Evolutionary conservation across 2,888 invertebrate genomes (phyloP).

Genomic region (Drosophila crucigera): DNA sequence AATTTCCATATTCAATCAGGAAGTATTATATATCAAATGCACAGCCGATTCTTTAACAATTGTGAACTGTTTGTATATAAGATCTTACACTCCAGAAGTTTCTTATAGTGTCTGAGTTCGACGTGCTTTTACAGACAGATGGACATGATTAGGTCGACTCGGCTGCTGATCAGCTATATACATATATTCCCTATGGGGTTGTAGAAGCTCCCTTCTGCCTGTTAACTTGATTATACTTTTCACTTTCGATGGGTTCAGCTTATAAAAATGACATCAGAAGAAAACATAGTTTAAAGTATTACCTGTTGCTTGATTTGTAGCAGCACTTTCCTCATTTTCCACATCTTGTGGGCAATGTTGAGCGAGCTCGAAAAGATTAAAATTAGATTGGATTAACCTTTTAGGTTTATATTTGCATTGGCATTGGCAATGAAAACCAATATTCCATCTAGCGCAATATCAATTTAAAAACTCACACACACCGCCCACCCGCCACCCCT

Average conservation of each 20-base stretch:
- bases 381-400: background rate
- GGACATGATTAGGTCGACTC: background rate
- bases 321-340: background rate
- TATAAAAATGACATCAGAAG: too few relatives aligned
- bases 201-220: too few relatives aligned
- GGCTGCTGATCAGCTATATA: too few relatives aligned
- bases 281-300: background rate
- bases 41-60: too few relatives aligned
- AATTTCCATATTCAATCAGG: too few relatives aligned
- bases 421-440: background rate
- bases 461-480: slow-evolving; percentile 29
- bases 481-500: accelerated
- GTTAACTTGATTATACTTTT: background rate
- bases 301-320: background rate
- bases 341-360: background rate
- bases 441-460: slow-evolving; percentile 12
- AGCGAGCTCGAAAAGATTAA: background rate
- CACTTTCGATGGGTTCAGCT: background rate
- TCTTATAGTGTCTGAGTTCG: too few relatives aligned
- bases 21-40: too few relatives aligned
- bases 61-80: too few relatives aligned
- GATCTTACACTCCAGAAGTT: too few relatives aligned
- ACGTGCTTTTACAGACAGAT: too few relatives aligned
- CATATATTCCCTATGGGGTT: too few relatives aligned
- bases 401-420: background rate